Conservation (phyloP, 2,113 vertebrate species). For the Myrmecophaga tridactyla region DNA sequence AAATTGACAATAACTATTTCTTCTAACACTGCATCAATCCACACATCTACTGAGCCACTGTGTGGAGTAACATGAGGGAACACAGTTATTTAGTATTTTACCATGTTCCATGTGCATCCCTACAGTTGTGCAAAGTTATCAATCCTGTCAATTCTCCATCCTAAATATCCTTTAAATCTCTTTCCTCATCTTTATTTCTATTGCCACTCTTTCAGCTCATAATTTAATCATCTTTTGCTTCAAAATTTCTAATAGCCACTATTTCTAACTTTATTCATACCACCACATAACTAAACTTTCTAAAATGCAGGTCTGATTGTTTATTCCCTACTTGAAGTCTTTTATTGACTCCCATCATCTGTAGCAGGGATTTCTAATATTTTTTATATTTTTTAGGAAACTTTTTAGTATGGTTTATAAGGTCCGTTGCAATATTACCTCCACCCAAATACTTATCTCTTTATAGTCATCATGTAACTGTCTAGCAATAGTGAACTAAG, state of each 20-base stretch:
- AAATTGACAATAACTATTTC: background rate
- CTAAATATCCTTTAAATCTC: background rate
- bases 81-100: background rate
- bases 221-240: background rate
- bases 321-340: background rate
- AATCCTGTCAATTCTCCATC: background rate
- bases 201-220: background rate
- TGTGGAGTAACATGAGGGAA: background rate
- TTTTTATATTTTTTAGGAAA: background rate
- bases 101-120: background rate
- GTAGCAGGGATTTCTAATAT: background rate
- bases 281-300: background rate
- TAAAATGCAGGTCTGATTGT: background rate
- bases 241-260: background rate
- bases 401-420: background rate
- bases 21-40: background rate
- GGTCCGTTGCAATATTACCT: background rate
- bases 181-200: background rate
- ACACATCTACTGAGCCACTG: background rate
- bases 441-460: background rate
- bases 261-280: background rate
- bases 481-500: background rate
- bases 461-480: background rate
- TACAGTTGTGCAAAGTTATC: background rate
- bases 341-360: background rate